phyloP scores from a whole-genome alignment of 2,113 vertebrate species.

The Gopherus flavomarginatus region DNA sequence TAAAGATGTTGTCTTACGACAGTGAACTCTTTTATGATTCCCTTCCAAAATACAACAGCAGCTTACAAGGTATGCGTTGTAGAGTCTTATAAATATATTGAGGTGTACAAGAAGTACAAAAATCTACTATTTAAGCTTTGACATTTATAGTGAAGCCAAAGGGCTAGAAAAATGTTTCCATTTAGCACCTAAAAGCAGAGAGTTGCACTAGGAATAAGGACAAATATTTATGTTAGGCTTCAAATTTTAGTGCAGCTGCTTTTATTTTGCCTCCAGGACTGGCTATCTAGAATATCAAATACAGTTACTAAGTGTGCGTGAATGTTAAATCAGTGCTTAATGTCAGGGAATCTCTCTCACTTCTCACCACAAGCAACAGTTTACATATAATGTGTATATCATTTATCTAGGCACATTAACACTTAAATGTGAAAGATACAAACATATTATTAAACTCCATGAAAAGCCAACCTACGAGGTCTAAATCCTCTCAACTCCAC shows the following conservation, averaged over 20 bases:
- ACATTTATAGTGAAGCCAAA: not conserved
- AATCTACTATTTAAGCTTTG: not conserved
- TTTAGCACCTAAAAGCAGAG: not conserved
- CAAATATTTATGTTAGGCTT: not conserved
- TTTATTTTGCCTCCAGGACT: not conserved
- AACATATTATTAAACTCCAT: not conserved
- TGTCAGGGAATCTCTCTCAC: not conserved
- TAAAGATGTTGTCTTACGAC: not conserved
- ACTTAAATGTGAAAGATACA: not conserved
- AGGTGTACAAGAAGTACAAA: not conserved
- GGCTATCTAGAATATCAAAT: not conserved
- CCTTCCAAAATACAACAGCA: not conserved
- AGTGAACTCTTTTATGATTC: not conserved
- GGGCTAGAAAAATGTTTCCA: not conserved
- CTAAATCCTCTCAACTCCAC: not conserved
- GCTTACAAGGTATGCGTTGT: not conserved
- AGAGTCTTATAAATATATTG: not conserved
- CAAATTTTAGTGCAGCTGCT: not conserved
- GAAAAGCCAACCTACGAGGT: not conserved
- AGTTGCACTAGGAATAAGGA: not conserved
- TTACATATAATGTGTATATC: fast-evolving
- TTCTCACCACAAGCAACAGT: not conserved
- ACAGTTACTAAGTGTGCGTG: not conserved
- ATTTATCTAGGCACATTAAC: not conserved
- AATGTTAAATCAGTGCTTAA: fast-evolving